A percentile compares a stretch with the other conserved stretches of the same genome.
Conservation (phyloP, 2,113 vertebrate genomes). For the Austrofundulus limnaeus region DNA sequence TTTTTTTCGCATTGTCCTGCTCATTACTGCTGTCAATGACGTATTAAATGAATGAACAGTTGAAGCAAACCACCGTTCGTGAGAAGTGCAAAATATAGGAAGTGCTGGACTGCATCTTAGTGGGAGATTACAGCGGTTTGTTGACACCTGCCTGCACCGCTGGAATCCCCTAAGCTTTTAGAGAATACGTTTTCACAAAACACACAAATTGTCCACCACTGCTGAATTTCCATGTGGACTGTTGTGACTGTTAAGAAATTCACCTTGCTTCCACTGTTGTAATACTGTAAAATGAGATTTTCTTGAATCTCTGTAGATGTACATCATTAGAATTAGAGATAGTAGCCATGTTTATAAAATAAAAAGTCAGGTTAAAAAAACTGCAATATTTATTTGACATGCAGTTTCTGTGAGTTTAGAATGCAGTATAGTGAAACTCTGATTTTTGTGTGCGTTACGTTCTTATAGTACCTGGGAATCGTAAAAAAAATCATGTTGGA, state of each 20-base stretch:
- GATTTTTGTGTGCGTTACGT: no score
- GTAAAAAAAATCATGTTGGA: no score
- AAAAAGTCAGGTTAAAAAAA: not conserved
- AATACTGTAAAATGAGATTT: not conserved
- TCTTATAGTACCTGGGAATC: no score
- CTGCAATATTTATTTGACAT: no score
- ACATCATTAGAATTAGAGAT: not conserved
- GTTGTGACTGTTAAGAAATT: not conserved
- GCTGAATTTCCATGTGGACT: not conserved
- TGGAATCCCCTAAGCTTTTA: conserved; percentile 1
- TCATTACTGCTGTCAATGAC: conserved; percentile 2
- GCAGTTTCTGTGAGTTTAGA: not conserved
- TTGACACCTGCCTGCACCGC: not conserved
- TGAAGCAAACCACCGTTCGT: not conserved
- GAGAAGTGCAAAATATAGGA: conserved; percentile 3
- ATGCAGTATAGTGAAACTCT: no score
- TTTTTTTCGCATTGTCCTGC: not conserved
- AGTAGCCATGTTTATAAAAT: not conserved
- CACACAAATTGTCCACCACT: not conserved
- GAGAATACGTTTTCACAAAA: conserved; percentile 1
- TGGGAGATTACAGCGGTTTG: not conserved
- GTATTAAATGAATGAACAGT: not conserved
- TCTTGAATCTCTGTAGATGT: not conserved
- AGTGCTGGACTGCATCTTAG: not conserved
- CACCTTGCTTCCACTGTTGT: no score